These are phyloP conservation scores for Vidua chalybeata DNA, from an alignment of 2,113 vertebrate genomes.

Conservation along the genomic window DNA sequence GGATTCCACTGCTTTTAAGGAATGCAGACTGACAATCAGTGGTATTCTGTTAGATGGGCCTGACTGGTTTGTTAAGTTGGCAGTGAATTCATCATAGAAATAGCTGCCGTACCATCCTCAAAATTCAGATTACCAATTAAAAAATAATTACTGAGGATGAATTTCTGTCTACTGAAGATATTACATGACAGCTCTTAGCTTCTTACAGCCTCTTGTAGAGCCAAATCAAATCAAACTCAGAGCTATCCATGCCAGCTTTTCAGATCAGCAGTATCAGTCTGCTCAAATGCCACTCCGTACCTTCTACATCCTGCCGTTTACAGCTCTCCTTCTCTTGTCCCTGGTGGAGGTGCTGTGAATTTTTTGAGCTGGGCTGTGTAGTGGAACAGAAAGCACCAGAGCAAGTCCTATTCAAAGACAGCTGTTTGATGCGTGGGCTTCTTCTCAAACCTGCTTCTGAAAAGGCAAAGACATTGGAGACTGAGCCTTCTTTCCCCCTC, in stretches of 20 bases:
- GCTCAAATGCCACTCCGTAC: slow-evolving; percentile 7
- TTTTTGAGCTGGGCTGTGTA: slow-evolving; percentile 77
- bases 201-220: not conserved
- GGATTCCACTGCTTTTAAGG: slow-evolving; percentile 21
- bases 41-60: not conserved
- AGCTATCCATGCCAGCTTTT: not conserved
- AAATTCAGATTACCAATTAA: slow-evolving; percentile 13
- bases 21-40: slow-evolving; percentile 24
- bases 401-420: slow-evolving; percentile 73
- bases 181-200: not conserved
- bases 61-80: slow-evolving; percentile 8
- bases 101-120: not conserved
- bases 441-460: slow-evolving; percentile 79
- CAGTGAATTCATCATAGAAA: not conserved
- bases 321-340: slow-evolving; percentile 7
- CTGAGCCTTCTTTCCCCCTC: not conserved
- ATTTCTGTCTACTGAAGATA: not conserved
- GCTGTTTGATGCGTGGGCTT: slow-evolving; percentile 87
- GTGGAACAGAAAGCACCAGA: slow-evolving; percentile 82
- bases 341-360: slow-evolving; percentile 72
- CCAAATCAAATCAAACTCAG: slow-evolving; percentile 18
- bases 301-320: slow-evolving; percentile 7
- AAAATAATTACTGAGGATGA: slow-evolving; percentile 22
- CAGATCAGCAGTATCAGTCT: not conserved
- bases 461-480: slow-evolving; percentile 4